A percentile compares a stretch with the other conserved stretches of the same genome.
Conservation (phyloP, 2,797 vertebrate genomes). For the Enteromius trimaculatus region DNA sequence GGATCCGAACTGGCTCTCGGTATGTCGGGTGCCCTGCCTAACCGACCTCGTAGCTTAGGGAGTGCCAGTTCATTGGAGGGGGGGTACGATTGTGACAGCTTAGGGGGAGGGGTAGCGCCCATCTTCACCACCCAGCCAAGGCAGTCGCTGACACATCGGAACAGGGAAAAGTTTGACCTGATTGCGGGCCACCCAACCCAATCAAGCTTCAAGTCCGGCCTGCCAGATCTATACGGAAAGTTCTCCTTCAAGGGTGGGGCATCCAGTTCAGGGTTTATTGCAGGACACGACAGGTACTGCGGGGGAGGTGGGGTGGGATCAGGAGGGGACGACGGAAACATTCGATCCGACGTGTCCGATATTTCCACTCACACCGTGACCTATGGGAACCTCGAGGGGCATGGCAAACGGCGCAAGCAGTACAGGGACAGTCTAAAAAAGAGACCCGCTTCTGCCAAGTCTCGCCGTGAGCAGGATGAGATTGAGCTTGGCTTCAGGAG, state of each 20-base stretch:
- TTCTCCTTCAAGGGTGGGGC: conserved; percentile 98
- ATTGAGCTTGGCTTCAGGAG: conserved; percentile 94
- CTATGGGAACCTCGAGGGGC: conserved; percentile 90
- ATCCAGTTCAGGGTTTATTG: conserved; percentile 86
- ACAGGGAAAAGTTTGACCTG: conserved; percentile 91
- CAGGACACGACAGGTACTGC: conserved; percentile 87
- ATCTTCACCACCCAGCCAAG: conserved; percentile 94
- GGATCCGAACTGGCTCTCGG: conserved; percentile 75
- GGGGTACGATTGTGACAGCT: conserved; percentile 96
- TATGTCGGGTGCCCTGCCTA: conserved; percentile 82
- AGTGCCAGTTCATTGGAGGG: conserved; percentile 96
- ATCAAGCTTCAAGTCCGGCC: conserved; percentile 84
- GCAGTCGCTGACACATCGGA: conserved; percentile 85
- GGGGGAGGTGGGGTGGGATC: conserved; percentile 77
- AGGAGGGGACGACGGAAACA: conserved; percentile 82
- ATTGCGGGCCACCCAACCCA: conserved; percentile 84
- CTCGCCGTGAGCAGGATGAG: conserved; percentile 93
- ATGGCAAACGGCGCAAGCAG: conserved; percentile 85
- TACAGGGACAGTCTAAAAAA: conserved; percentile 92
- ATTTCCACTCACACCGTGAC: conserved; percentile 92
- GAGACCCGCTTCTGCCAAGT: conserved; percentile 91
- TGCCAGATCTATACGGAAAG: conserved; percentile 90
- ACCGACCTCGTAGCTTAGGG: conserved; percentile 94
- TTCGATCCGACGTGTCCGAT: conserved; percentile 88
- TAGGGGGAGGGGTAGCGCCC: conserved; percentile 85